Evolutionary conservation across 1,140 invertebrate genomes (phyloP).

Genomic region (Sweltsa coloradensis): DNA sequence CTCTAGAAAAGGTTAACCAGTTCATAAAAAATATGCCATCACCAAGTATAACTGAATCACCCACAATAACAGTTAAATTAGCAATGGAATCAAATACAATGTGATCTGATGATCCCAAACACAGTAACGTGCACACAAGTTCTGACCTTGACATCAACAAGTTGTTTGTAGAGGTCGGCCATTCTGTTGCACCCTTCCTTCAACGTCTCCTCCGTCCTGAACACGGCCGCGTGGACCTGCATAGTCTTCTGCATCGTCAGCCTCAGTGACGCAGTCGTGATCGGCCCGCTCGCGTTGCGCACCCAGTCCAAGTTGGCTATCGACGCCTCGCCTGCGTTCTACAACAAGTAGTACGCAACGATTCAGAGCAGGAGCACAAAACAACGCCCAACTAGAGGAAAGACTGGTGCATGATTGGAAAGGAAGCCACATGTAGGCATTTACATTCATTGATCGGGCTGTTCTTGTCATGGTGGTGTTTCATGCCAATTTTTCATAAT

Average conservation of each 20-base stretch:
- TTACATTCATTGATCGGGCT: background rate
- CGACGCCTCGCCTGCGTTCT: constrained; percentile 89
- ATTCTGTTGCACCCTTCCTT: constrained; percentile 67
- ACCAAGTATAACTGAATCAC: background rate
- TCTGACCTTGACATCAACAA: constrained; percentile 47
- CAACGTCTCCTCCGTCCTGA: constrained; percentile 79
- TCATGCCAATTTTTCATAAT: background rate
- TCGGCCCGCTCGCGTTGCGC: constrained; percentile 66
- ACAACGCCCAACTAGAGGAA: background rate
- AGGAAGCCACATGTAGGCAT: background rate
- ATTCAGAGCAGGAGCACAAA: background rate
- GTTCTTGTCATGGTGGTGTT: background rate
- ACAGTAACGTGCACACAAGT: background rate
- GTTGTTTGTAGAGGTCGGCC: constrained; percentile 42
- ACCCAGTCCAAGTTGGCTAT: constrained; percentile 85
- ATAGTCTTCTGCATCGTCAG: constrained; percentile 95
- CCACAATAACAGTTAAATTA: background rate
- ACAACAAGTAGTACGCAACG: constrained; percentile 18
- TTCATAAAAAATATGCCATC: background rate
- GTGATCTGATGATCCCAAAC: background rate
- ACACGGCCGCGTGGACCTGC: constrained; percentile 96
- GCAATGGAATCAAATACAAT: background rate
- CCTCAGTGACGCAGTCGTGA: constrained; percentile 77
- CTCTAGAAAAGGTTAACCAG: background rate
- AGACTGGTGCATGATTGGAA: background rate